Conservation (phyloP, 2,797 vertebrate genomes). For the Monodelphis domestica region DNA sequence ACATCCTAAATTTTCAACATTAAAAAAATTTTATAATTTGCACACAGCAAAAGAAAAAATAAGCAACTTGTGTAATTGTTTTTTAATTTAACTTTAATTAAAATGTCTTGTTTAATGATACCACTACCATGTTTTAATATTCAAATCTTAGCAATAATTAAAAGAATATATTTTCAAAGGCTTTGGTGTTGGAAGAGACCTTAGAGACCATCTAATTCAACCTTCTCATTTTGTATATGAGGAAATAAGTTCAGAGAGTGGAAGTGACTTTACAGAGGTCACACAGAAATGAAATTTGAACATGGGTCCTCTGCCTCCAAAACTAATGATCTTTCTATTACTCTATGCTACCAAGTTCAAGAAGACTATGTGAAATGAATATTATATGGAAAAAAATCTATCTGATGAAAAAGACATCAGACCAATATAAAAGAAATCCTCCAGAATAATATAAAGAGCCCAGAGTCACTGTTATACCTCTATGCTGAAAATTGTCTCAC, state of each 20-base stretch:
- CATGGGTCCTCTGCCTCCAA: not conserved
- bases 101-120: not conserved
- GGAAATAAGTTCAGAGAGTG: not conserved
- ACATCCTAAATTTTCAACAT: not conserved
- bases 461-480: not conserved
- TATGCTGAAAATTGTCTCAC: not conserved
- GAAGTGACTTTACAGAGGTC: not conserved
- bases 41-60: not conserved
- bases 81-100: constrained; percentile 1
- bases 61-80: not conserved
- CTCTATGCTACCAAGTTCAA: not conserved
- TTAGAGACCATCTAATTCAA: not conserved
- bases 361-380: not conserved
- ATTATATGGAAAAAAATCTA: not conserved
- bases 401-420: not conserved
- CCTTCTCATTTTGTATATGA: not conserved
- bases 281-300: not conserved
- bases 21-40: not conserved
- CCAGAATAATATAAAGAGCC: not conserved
- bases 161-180: constrained; percentile 2
- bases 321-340: not conserved
- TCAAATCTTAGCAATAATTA: not conserved
- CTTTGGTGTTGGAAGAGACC: not conserved
- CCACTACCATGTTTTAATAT: not conserved
- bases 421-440: not conserved